phyloP scores from a whole-genome alignment of 2,888 invertebrate species.

The Abscondita cerata region DNA sequence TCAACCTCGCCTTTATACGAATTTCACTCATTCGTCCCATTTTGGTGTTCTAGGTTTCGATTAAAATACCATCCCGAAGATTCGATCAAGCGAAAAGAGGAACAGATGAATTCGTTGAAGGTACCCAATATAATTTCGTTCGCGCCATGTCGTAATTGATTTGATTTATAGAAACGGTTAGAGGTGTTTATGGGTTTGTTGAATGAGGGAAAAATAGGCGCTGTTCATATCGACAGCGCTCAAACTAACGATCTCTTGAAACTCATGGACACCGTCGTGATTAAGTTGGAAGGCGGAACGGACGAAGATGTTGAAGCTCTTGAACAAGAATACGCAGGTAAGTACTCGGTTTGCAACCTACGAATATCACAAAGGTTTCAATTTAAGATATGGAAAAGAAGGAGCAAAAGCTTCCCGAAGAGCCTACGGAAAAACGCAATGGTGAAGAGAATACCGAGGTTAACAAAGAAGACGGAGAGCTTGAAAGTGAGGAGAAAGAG shows the following conservation, averaged over 20 bases:
- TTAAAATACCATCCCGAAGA: conserved; percentile 99
- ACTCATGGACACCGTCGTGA: conserved; percentile 94
- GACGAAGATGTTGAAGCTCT: conserved; percentile 87
- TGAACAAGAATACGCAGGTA: conserved; percentile 70
- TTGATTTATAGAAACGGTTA: conserved; percentile 73
- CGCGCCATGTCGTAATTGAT: conserved; percentile 14
- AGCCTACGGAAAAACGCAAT: conserved; percentile 42
- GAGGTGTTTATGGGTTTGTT: conserved; percentile 89
- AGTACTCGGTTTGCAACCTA: too few relatives aligned
- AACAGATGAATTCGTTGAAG: conserved; percentile 81
- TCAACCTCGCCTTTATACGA: neutral
- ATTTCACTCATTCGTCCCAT: conserved; percentile 28
- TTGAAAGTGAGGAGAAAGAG: conserved; percentile 49
- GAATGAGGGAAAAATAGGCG: conserved; percentile 74
- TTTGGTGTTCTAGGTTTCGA: conserved; percentile 84
- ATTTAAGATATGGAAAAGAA: conserved; percentile 44
- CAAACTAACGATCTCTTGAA: conserved; percentile 83
- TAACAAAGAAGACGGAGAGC: conserved; percentile 49
- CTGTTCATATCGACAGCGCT: conserved; percentile 83
- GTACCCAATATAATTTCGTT: conserved; percentile 61
- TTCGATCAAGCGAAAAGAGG: conserved; percentile 86
- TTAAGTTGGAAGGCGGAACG: conserved; percentile 92
- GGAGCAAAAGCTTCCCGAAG: conserved; percentile 38
- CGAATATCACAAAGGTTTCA: too few relatives aligned
- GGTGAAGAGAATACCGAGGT: conserved; percentile 41